These are phyloP conservation scores for Trichonephila clavata DNA, from an alignment of 1,140 invertebrate species.

Conservation along the genomic window DNA sequence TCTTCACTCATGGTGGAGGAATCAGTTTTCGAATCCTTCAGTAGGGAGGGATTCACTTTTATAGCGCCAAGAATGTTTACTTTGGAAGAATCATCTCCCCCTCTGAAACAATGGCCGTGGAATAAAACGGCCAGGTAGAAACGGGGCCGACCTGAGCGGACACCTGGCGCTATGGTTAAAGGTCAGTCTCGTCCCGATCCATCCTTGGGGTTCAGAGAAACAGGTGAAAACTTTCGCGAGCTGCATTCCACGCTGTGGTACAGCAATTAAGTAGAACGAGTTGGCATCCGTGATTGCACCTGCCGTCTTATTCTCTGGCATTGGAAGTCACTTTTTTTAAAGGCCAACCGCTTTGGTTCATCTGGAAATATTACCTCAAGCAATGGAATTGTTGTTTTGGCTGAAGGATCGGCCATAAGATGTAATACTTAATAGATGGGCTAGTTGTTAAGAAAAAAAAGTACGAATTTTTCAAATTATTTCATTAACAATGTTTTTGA, in stretches of 20 bases:
- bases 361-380: not conserved
- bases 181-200: constrained; percentile 9
- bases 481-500: not conserved
- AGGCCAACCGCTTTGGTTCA: not conserved
- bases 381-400: not conserved
- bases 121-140: constrained; percentile 23
- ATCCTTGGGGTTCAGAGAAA: constrained; percentile 56
- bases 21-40: not conserved
- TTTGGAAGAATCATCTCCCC: constrained; percentile 35
- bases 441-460: not conserved
- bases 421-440: not conserved
- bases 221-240: constrained; percentile 67
- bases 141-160: constrained; percentile 18
- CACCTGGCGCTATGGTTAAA: constrained; percentile 72
- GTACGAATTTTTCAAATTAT: not conserved
- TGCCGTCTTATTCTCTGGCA: constrained; percentile 41
- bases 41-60: not conserved
- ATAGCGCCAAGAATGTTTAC: constrained; percentile 14
- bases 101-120: constrained; percentile 50
- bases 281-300: constrained; percentile 71
- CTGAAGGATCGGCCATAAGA: not conserved
- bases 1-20: not conserved
- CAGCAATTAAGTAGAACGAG: constrained; percentile 72
- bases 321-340: not conserved
- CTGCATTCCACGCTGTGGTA: constrained; percentile 55